Evolutionary conservation across 2,797 vertebrate species (phyloP).

Genomic region (Hoplostethus mediterraneus): DNA sequence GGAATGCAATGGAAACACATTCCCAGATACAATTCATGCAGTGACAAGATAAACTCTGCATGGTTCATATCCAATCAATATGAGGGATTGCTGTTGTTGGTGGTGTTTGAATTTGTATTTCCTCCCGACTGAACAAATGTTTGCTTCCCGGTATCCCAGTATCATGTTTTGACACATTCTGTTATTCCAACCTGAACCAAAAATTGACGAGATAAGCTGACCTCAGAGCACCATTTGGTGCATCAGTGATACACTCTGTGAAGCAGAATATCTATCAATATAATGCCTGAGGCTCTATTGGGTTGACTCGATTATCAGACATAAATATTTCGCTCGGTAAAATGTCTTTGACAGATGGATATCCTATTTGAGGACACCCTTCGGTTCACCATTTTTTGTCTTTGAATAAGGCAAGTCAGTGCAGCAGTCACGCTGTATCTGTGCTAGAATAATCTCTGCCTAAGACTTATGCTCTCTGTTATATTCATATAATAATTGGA

Average conservation of each 20-base stretch:
- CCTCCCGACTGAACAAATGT: constrained; percentile 47
- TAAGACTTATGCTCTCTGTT: constrained; percentile 21
- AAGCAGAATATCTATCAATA: constrained; percentile 30
- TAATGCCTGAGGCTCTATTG: neutral
- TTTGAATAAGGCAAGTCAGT: neutral
- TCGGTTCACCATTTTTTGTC: neutral
- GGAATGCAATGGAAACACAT: constrained; percentile 28
- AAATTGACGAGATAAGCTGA: constrained; percentile 54
- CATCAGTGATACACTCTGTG: constrained; percentile 38
- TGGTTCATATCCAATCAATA: constrained; percentile 56
- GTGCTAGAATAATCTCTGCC: constrained; percentile 11
- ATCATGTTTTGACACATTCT: constrained; percentile 69
- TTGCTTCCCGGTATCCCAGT: constrained; percentile 45
- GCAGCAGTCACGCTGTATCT: neutral
- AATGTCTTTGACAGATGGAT: constrained; percentile 27
- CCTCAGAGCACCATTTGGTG: constrained; percentile 45
- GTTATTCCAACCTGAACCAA: constrained; percentile 52
- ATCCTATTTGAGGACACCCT: constrained; percentile 6
- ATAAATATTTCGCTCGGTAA: constrained; percentile 34
- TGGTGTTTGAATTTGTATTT: constrained; percentile 62
- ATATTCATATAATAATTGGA: constrained; percentile 21
- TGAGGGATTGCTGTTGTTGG: constrained; percentile 52
- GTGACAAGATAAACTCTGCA: constrained; percentile 57
- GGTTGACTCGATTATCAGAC: constrained; percentile 26
- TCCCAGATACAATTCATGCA: constrained; percentile 34